Evolutionary conservation across 2,888 invertebrate species (phyloP).

Genomic region (Exocentrus adspersus): DNA sequence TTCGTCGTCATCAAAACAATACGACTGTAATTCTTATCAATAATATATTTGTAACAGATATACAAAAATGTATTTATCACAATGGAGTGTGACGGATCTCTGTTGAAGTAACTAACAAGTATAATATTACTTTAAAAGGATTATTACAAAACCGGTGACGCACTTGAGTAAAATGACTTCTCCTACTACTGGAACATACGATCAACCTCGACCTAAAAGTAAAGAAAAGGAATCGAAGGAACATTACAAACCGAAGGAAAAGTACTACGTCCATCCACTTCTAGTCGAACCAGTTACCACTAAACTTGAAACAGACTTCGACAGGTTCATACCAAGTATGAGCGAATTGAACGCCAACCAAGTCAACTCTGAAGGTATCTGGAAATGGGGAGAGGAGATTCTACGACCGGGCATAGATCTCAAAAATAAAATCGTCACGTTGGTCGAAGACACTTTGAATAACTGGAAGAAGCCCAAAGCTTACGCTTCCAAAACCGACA

Average conservation of each 20-base stretch:
- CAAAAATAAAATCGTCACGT: slow-evolving; percentile 54
- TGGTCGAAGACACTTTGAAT: slow-evolving; percentile 52
- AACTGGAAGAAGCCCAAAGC: slow-evolving; percentile 42
- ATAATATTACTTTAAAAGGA: slow-evolving; percentile 57
- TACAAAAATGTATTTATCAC: too few species aligned
- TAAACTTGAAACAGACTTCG: slow-evolving; percentile 16
- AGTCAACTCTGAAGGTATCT: slow-evolving; percentile 42
- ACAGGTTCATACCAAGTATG: neutral
- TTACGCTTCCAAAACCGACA: slow-evolving; percentile 30
- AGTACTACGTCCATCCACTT: slow-evolving; percentile 33
- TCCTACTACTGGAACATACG: slow-evolving; percentile 20
- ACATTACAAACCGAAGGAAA: slow-evolving; percentile 5
- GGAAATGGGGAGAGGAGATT: slow-evolving; percentile 59
- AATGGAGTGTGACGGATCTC: neutral
- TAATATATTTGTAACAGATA: too few species aligned
- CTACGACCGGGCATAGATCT: slow-evolving; percentile 58
- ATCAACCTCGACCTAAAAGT: neutral
- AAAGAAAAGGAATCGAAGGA: slow-evolving; percentile 9
- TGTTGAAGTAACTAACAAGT: neutral
- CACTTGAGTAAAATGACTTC: slow-evolving; percentile 37
- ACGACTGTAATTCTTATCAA: too few species aligned
- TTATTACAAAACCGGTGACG: slow-evolving; percentile 58
- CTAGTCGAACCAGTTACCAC: slow-evolving; percentile 12
- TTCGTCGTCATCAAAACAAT: too few species aligned
- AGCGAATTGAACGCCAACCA: neutral